These are phyloP conservation scores for Zeus faber DNA, from an alignment of 2,113 vertebrate species.

Conservation along the genomic window DNA sequence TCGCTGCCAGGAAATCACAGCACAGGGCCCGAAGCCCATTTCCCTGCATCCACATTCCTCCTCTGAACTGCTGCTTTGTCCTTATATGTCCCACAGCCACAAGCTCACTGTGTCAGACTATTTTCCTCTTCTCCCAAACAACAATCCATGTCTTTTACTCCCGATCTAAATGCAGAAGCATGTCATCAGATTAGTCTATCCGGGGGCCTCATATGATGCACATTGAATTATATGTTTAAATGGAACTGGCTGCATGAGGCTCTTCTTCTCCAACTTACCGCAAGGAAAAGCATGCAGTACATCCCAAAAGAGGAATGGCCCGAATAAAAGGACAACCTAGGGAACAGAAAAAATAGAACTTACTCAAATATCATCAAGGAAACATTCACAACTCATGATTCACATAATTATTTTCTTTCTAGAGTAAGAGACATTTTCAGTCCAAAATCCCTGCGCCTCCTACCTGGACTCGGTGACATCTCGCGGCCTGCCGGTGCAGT, in stretches of 20 bases:
- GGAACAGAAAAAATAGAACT: constrained; percentile 21
- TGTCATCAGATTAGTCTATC: too few relatives aligned
- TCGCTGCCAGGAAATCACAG: constrained; percentile 33
- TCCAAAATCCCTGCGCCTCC: not conserved
- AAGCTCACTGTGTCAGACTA: too few relatives aligned
- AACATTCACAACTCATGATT: not conserved
- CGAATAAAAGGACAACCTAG: constrained; percentile 93
- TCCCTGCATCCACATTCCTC: constrained; percentile 28
- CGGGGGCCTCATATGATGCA: not conserved
- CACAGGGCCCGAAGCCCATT: constrained; percentile 23
- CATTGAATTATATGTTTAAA: not conserved
- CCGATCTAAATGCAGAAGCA: too few relatives aligned
- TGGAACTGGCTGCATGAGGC: not conserved
- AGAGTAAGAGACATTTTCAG: not conserved
- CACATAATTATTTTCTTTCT: not conserved
- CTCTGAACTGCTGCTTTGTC: constrained; percentile 30
- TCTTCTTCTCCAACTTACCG: constrained; percentile 74
- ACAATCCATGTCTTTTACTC: constrained; percentile 18
- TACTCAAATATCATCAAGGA: not conserved
- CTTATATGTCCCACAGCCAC: constrained; percentile 31
- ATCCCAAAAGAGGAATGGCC: constrained; percentile 97
- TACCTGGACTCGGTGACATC: constrained; percentile 90
- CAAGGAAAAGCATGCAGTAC: constrained; percentile 97
- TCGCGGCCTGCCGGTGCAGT: constrained; percentile 79
- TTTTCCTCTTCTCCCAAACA: constrained; percentile 9